Base-by-base conservation (phyloP, 2,888 invertebrate species). In the Xylophagus ater region DNA sequence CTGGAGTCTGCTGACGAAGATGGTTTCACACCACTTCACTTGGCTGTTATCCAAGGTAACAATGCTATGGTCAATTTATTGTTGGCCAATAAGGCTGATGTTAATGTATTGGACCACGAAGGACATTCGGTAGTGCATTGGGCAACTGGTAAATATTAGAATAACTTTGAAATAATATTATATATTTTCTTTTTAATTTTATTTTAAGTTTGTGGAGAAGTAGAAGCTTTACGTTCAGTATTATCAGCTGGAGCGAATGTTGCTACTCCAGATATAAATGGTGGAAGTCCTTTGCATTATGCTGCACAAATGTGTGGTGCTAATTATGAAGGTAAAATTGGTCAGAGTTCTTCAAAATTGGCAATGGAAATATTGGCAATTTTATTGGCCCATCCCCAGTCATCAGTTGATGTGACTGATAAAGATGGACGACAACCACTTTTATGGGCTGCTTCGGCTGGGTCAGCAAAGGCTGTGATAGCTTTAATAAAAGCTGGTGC, bases 391-490 rank as follows among this genome's bases (percentile, higher is more conserved):
- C 74, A 81, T 52, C 78, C 80, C 9, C 81, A 83, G 8, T 84
- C 87, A 4, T 74, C 80, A 14, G 84, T 92, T 1, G 81, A 88
- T 49, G 86, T 86, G 1, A 73, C 78, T 39, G 98, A 98, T 62
- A 81, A 85, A 30, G 96, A 97, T 57, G 88, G 90, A 0, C 71
- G 97, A 7, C 90, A 92, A 52, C 96, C 97, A 2, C 69, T 98
- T 37, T 67, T 97, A 9, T 98, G 98, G 98, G 96, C 97, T 0
- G 92, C 96, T 1, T 93, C 93, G 48, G 90, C 96, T 15, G 97
- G 96, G 4, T 92, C 90, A 25, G 81, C 86, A 1, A 87, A 92
- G 48, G 96, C 94, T 1, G 81, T 96, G 40, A 69, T 89, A 33
- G 82, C 89, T 0, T 66, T 98, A 41, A 79, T 92, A 12, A 84